Conservation (phyloP, 2,888 invertebrate species). For the Cenopis cana region DNA sequence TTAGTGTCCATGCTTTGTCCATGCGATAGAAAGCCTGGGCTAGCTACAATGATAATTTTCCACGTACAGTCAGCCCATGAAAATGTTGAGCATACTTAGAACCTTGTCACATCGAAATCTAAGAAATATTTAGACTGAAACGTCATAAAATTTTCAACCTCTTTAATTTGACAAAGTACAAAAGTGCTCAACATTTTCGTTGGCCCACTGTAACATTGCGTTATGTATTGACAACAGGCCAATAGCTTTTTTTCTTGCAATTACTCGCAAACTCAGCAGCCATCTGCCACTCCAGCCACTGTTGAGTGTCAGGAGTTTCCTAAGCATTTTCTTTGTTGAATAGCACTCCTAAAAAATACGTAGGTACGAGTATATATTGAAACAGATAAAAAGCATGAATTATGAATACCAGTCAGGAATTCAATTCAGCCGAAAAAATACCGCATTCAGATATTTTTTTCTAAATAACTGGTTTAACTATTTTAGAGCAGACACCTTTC, state of each 20-base stretch:
- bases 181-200: no score
- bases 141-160: no score
- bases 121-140: no score
- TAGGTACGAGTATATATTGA: background rate
- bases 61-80: no score
- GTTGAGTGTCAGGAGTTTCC: background rate
- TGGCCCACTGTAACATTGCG: no score
- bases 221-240: background rate
- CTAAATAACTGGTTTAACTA: slow-evolving; percentile 7
- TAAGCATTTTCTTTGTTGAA: background rate
- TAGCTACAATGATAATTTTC: slow-evolving; percentile 7
- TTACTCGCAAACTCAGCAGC: background rate
- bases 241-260: background rate
- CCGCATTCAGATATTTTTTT: slow-evolving; percentile 1
- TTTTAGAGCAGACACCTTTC: slow-evolving; percentile 26
- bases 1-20: slow-evolving; percentile 22
- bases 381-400: background rate
- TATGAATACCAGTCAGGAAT: background rate
- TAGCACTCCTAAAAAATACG: background rate
- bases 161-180: no score
- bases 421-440: background rate
- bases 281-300: background rate
- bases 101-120: no score
- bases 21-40: slow-evolving; percentile 38
- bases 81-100: no score